These are phyloP conservation scores for Tapirus indicus DNA, from an alignment of 2,797 vertebrate genomes.

Conservation along the genomic window DNA sequence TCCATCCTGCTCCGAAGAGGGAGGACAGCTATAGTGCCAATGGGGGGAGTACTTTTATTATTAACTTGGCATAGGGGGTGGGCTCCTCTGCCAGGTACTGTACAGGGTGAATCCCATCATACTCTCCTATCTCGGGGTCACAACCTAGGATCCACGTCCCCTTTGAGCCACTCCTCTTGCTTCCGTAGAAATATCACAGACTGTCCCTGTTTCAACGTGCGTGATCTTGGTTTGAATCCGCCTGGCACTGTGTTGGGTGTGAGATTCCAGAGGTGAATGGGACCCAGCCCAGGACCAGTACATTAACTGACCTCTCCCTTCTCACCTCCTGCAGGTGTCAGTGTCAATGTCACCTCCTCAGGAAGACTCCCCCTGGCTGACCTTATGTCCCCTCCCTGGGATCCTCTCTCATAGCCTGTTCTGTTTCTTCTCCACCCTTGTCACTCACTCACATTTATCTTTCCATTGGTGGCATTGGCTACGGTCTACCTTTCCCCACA, in stretches of 20 bases:
- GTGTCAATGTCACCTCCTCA: not conserved
- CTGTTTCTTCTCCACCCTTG: accelerated
- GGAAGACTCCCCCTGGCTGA: not conserved
- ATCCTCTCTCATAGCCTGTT: not conserved
- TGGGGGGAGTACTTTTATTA: not conserved
- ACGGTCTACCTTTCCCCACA: not conserved
- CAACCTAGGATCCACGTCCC: not conserved
- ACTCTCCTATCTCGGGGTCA: not conserved
- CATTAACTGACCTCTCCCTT: not conserved
- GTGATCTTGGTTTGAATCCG: not conserved
- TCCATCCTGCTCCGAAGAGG: not conserved
- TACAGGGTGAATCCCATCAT: not conserved
- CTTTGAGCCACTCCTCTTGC: not conserved
- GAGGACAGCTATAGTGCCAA: not conserved
- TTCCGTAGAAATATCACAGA: not conserved
- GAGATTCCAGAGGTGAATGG: not conserved
- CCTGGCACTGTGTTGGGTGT: not conserved
- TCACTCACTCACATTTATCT: accelerated
- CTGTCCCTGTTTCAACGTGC: not conserved
- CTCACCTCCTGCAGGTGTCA: not conserved
- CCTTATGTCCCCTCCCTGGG: accelerated
- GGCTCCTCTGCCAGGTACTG: not conserved
- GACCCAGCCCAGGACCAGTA: not conserved
- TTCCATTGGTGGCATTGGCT: accelerated
- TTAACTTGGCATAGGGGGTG: accelerated